Percentiles rank a stretch among this genome's conserved stretches.
Evolutionary conservation across 1,140 invertebrate genomes (phyloP).

Genomic region (Apis cerana): DNA sequence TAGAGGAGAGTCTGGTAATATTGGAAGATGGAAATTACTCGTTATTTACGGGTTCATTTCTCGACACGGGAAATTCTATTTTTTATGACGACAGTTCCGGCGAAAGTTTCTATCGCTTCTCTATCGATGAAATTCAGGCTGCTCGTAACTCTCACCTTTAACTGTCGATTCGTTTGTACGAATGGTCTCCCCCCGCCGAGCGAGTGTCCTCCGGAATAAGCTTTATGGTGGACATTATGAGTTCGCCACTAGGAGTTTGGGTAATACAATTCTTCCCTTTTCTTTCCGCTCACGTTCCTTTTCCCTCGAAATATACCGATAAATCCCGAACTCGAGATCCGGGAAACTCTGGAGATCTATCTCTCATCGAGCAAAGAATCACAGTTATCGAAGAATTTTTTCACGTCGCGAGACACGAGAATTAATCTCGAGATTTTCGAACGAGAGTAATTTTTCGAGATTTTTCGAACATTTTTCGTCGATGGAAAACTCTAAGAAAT

Average conservation of each 20-base stretch:
- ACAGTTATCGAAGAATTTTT: too few species aligned
- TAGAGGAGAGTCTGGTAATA: not conserved
- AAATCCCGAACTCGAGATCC: too few species aligned
- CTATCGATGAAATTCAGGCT: not conserved
- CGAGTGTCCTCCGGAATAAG: not conserved
- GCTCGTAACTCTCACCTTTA: not conserved
- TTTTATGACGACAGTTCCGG: not conserved
- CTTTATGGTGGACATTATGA: not conserved
- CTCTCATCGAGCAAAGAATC: too few species aligned
- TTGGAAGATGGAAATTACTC: not conserved
- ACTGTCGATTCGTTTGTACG: constrained; percentile 13
- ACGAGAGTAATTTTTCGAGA: too few species aligned
- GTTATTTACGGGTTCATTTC: too few species aligned
- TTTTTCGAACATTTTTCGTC: too few species aligned
- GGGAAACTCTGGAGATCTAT: too few species aligned
- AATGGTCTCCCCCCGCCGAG: not conserved
- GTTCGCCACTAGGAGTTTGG: too few species aligned
- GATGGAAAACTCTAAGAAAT: not conserved
- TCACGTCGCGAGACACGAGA: too few species aligned
- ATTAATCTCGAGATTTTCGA: too few species aligned
- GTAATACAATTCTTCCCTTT: not conserved
- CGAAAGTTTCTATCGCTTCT: not conserved
- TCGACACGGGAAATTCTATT: not conserved
- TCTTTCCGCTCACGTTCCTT: not conserved
- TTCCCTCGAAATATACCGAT: not conserved